A percentile compares a stretch with the other conserved stretches of the same genome.
These are phyloP conservation scores for Phrynocephalus versicolor DNA, from an alignment of 2,113 vertebrate species.

Conservation along the genomic window DNA sequence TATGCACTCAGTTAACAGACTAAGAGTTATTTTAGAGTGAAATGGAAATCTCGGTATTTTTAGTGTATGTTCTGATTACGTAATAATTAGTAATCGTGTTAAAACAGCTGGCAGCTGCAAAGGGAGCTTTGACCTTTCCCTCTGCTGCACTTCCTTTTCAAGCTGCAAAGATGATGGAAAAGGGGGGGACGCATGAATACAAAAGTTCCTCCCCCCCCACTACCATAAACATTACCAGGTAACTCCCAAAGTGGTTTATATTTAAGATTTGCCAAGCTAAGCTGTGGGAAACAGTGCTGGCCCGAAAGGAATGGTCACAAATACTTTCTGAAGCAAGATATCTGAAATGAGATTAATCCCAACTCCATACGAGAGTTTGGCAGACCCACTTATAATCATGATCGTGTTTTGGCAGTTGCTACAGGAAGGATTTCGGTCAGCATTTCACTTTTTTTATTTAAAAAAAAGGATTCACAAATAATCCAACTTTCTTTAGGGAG, in stretches of 20 bases:
- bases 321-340: background rate
- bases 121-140: background rate
- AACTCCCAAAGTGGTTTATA: constrained; percentile 27
- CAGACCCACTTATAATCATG: constrained; percentile 41
- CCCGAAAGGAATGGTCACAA: constrained; percentile 17
- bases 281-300: background rate
- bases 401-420: constrained; percentile 36
- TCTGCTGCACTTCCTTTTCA: background rate
- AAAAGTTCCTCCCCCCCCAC: background rate
- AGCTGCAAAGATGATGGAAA: constrained; percentile 12
- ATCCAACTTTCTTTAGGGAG: background rate
- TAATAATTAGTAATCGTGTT: constrained; percentile 9
- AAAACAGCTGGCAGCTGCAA: constrained; percentile 8
- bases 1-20: background rate
- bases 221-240: constrained; percentile 10
- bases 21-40: constrained; percentile 25
- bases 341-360: constrained; percentile 4
- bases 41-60: constrained; percentile 34
- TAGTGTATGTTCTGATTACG: constrained; percentile 36
- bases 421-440: background rate
- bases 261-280: background rate
- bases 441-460: constrained; percentile 4
- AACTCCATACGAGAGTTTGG: constrained; percentile 25
- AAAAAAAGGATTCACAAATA: constrained; percentile 41
- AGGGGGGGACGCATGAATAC: background rate